Conservation (phyloP, 53 echinoderm and acorn worm species). For the Henricia sp. region DNA sequence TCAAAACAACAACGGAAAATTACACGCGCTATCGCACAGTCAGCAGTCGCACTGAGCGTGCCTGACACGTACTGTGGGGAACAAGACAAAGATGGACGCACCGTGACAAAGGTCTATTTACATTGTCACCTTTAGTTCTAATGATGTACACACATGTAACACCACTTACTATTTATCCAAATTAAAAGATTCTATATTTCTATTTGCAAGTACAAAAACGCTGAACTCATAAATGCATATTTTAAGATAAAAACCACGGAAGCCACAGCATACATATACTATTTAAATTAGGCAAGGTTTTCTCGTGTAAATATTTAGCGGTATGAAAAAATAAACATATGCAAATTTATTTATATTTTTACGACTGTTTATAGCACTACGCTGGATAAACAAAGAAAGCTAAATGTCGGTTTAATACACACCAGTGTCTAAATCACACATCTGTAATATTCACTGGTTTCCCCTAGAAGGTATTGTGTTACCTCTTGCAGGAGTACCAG, state of each 20-base stretch:
- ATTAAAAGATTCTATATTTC: not conserved
- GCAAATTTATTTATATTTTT: slow-evolving; percentile 43
- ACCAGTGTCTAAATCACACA: slow-evolving; percentile 16
- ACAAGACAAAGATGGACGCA: too few relatives aligned
- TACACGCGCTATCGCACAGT: too few relatives aligned
- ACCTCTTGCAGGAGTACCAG: not conserved
- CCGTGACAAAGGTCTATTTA: too few relatives aligned
- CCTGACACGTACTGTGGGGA: too few relatives aligned
- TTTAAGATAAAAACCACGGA: slow-evolving; percentile 44
- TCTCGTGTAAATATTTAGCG: slow-evolving; percentile 31
- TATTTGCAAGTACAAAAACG: slow-evolving; percentile 2
- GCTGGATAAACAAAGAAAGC: not conserved
- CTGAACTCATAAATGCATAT: slow-evolving; percentile 30
- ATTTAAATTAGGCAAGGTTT: slow-evolving; percentile 52
- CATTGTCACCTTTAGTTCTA: too few relatives aligned
- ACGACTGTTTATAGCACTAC: not conserved
- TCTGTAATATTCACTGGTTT: not conserved
- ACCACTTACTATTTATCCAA: too few relatives aligned
- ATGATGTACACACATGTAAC: too few relatives aligned
- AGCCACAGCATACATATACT: slow-evolving; percentile 45
- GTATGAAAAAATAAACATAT: slow-evolving; percentile 59
- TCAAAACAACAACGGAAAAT: too few relatives aligned
- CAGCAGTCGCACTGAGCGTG: too few relatives aligned
- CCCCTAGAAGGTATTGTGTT: not conserved
- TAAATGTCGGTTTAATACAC: not conserved